Percentiles rank a stretch among this genome's conserved stretches.
Conservation (phyloP, 1,140 invertebrate genomes). For the Lanistes nyassanus region DNA sequence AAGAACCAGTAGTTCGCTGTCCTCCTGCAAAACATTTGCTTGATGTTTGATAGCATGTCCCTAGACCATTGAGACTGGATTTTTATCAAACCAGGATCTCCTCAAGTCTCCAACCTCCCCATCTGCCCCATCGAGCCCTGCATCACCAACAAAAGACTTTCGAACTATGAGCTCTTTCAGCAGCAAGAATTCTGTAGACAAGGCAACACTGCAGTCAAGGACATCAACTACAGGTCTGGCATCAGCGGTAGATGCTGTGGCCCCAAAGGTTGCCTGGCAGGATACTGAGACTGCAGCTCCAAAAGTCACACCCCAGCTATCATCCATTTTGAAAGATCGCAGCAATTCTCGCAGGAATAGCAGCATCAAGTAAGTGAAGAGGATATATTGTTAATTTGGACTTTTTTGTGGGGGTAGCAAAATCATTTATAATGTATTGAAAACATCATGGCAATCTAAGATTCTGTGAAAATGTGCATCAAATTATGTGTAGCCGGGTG, state of each 20-base stretch:
- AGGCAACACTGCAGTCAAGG: slow-evolving; percentile 11
- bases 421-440: too few relatives aligned
- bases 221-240: slow-evolving; percentile 1
- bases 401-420: too few relatives aligned
- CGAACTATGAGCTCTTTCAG: slow-evolving; percentile 26
- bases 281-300: slow-evolving; percentile 16
- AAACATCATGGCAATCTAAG: too few relatives aligned
- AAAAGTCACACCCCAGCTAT: slow-evolving; percentile 36
- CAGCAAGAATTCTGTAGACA: slow-evolving; percentile 2
- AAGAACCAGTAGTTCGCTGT: too few relatives aligned
- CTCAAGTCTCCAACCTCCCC: slow-evolving; percentile 53
- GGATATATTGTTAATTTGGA: too few relatives aligned
- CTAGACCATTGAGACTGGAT: too few relatives aligned
- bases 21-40: too few relatives aligned
- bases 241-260: slow-evolving; percentile 1
- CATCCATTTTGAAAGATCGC: slow-evolving; percentile 49
- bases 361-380: slow-evolving; percentile 36
- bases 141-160: slow-evolving; percentile 48
- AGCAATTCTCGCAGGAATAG: slow-evolving; percentile 40
- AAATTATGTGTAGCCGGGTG: too few relatives aligned
- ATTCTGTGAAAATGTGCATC: too few relatives aligned
- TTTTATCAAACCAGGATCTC: slow-evolving; percentile 40
- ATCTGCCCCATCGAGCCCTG: slow-evolving; percentile 32
- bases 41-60: too few relatives aligned
- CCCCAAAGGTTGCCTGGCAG: slow-evolving; percentile 2